Conservation (phyloP, 2,888 invertebrate genomes). For the Choreutis nemorana region DNA sequence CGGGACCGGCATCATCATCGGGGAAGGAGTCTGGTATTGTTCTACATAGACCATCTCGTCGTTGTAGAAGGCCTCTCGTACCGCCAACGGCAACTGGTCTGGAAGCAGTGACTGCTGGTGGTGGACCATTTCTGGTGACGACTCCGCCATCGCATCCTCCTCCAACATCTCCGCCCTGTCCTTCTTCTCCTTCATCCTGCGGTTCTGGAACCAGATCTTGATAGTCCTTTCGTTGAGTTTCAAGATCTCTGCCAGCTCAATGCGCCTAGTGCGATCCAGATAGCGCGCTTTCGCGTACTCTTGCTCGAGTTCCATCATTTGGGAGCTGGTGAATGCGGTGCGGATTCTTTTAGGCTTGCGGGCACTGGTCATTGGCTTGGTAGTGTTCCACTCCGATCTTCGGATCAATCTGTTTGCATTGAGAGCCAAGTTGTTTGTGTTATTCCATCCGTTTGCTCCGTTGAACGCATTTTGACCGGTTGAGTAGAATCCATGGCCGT, state of each 20-base stretch:
- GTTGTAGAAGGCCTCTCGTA: constrained; percentile 16
- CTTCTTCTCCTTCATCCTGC: constrained; percentile 79
- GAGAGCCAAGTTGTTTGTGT: no score
- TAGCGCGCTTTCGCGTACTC: constrained; percentile 76
- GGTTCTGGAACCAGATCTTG: constrained; percentile 87
- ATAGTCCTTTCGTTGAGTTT: constrained; percentile 52
- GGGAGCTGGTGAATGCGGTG: constrained; percentile 80
- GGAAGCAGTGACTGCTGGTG: constrained; percentile 17
- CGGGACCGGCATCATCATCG: constrained; percentile 10
- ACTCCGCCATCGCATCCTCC: constrained; percentile 26
- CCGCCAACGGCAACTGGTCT: constrained; percentile 17
- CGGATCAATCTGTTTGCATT: no score
- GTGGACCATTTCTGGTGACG: constrained; percentile 19
- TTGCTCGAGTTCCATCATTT: constrained; percentile 77
- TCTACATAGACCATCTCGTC: constrained; percentile 21
- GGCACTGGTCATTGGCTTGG: constrained; percentile 3
- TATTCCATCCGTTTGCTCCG: constrained; percentile 10
- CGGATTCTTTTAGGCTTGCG: constrained; percentile 67
- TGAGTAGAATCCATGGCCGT: no score
- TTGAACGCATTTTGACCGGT: constrained; percentile 2
- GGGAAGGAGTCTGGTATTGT: constrained; percentile 19
- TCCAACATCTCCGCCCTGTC: constrained; percentile 43
- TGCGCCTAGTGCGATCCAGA: constrained; percentile 74
- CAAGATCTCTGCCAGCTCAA: constrained; percentile 59
- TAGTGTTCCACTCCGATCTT: constrained; percentile 9